Conservation (phyloP, 2,888 invertebrate species). For the Pristionchus mayeri region DNA sequence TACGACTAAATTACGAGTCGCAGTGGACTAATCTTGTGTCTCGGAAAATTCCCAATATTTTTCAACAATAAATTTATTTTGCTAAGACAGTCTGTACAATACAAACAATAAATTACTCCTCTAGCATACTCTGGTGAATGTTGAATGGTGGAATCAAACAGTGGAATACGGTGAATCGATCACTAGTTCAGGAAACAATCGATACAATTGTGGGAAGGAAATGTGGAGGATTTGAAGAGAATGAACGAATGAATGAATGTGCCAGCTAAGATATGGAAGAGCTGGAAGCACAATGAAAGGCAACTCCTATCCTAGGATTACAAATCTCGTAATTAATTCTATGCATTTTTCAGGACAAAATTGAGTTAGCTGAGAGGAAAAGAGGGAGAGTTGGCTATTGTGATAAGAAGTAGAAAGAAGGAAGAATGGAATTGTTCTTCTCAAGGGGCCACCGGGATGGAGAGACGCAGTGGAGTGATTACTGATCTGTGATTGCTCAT, state of each 20-base stretch:
- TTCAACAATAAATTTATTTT: not conserved
- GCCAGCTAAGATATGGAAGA: conserved; percentile 24
- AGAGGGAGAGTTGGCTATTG: conserved; percentile 1
- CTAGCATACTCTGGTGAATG: conserved; percentile 24
- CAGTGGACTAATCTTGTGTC: too few relatives aligned
- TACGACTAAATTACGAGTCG: too few relatives aligned
- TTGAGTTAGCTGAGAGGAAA: not conserved
- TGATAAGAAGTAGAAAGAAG: not conserved
- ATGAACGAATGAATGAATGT: too few relatives aligned
- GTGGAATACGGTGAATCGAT: conserved; percentile 29
- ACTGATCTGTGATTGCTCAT: not conserved
- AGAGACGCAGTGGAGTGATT: not conserved
- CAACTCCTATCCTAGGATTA: not conserved
- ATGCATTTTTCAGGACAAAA: not conserved
- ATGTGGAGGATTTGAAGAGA: not conserved
- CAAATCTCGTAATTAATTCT: conserved; percentile 29
- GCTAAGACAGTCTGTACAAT: conserved; percentile 35
- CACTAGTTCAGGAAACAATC: not conserved
- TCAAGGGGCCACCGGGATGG: not conserved
- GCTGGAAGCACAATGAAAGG: conserved; percentile 32
- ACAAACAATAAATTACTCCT: conserved; percentile 22
- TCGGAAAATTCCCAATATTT: too few relatives aligned
- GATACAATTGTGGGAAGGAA: conserved; percentile 20
- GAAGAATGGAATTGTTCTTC: not conserved
- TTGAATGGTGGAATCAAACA: not conserved